Base-by-base conservation (phyloP, 2,888 invertebrate species). In the Empis livida region DNA sequence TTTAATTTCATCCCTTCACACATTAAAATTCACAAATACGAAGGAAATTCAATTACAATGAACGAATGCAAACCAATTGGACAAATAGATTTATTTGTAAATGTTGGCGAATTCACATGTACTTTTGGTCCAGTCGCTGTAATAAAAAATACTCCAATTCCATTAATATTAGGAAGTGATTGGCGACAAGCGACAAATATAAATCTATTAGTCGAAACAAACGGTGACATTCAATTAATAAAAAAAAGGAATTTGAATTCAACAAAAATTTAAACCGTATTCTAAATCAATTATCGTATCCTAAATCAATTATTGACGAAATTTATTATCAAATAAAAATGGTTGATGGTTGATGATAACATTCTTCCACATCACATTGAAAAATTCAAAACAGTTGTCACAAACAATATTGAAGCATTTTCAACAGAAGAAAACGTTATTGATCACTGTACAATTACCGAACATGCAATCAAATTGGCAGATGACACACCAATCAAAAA, bases 371-470 rank as follows among this genome's bases (percentile, higher is more conserved):
- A 14, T 10, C 45, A 39, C 3, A 45, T 39, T 6, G 1, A 14
- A 14, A 45, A 30, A 23, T 39, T 45, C 11, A 35, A 30, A 39
- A 17, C 23, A 30, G 30, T 16, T 9, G 15, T 45, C 16, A 13
- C n/a, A 10, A 23, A 39, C 9, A 45, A 45, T 16, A 15, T 39
- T 15, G 35, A 35, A n/a, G 39, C 39, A n/a, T 39, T 45, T 45
- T 39, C 14, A 3, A 45, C 39, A 1, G 23, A 45, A 9, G 39
- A 45, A 3, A 27, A 45, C n/a, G 40, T 40, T 8, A 32, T 42
- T 8, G 42, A 42, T 37, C 42, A 46, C 16, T 46, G 46, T 27
- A 35, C 10, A 35, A 35, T 35, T 13, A n/a, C n/a, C 3, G 35
- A 35, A n/a, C 14, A 38, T 16, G 5, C 15, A n/a, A 38, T 38